Base-by-base conservation (phyloP, 2,888 invertebrate genomes). In the Panopea generosa region DNA sequence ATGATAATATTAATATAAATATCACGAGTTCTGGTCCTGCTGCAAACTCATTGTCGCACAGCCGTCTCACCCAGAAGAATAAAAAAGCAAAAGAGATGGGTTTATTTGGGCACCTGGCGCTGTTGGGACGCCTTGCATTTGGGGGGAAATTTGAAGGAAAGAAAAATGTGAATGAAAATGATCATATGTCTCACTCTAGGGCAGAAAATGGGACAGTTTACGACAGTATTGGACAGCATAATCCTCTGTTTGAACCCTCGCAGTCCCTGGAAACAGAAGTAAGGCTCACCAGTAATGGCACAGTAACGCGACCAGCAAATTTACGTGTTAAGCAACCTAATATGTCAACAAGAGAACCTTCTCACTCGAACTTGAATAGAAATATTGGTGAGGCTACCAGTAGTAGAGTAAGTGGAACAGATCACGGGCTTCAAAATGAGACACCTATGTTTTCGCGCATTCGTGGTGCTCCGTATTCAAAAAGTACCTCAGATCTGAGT, bases 231-330 rank as follows among this genome's bases (percentile, higher is more conserved):
- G 71, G 82, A 52, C 67, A 80, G 53, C 62, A 76, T 61, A 72
- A 82, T 56, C 80, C 77, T 2, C 63, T 73, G 29, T 80, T 70
- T 65, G 80, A 80, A 52, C 77, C 79, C 20, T 71, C 80, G 20
- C 76, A 77, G 27, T 80, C 78, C 4, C 69, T 86, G 11, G 82
- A 85, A 26, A 90, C 90, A 9, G 90, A 90, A 63, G 88, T 91
- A 1, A 70, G 84, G 38, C 56, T 90, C 24, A 85, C 86, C 26
- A 89, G 89, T 63, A 88, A 88, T 16, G 77, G 79, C 11, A 68
- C 86, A 16, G 75, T 84, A 7, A 84, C 84, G 2, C 63, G 86
- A 26, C 87, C 86, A 11, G 67, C 84, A 16, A 77, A 68, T 60
- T 72, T 84, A 18, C 75, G 75, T 24, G 61, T 76, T 16, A 65